A percentile compares a stretch with the other conserved stretches of the same genome.
Evolutionary conservation across 2,797 vertebrate species (phyloP).

Genomic region (Enteromius fasciolatus): DNA sequence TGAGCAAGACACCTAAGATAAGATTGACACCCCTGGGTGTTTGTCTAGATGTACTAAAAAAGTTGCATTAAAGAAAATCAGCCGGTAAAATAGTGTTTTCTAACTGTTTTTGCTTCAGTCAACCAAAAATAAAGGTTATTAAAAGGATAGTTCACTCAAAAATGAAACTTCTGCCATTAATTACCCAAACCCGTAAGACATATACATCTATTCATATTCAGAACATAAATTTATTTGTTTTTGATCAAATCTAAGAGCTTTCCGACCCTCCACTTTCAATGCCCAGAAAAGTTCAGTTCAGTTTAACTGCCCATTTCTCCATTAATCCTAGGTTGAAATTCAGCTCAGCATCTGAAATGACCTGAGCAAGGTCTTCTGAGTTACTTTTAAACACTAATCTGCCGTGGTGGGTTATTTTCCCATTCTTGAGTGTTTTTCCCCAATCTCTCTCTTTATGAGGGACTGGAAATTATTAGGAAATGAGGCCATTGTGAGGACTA

Average conservation of each 20-base stretch:
- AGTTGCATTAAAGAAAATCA: not conserved
- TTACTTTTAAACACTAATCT: constrained; percentile 55
- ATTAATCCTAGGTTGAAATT: not conserved
- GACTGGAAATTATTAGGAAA: constrained; percentile 83
- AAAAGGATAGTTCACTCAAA: not conserved
- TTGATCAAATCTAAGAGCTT: not conserved
- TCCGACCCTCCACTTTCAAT: not conserved
- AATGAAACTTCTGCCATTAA: not conserved
- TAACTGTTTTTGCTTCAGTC: not conserved
- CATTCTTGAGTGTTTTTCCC: constrained; percentile 69
- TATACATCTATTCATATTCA: not conserved
- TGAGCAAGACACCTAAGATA: constrained; percentile 1
- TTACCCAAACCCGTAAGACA: not conserved
- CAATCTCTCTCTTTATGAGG: constrained; percentile 72
- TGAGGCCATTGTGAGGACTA: constrained; percentile 67
- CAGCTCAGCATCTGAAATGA: not conserved
- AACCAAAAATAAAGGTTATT: not conserved
- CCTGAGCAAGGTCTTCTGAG: constrained; percentile 50
- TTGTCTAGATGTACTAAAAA: not conserved
- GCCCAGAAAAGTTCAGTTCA: not conserved
- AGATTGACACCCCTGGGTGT: not conserved
- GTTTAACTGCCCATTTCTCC: not conserved
- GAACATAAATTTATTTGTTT: not conserved
- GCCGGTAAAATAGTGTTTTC: not conserved
- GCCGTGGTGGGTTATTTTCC: constrained; percentile 70